Conservation (phyloP, 2,888 invertebrate species). For the Drosophila mayaguana region DNA sequence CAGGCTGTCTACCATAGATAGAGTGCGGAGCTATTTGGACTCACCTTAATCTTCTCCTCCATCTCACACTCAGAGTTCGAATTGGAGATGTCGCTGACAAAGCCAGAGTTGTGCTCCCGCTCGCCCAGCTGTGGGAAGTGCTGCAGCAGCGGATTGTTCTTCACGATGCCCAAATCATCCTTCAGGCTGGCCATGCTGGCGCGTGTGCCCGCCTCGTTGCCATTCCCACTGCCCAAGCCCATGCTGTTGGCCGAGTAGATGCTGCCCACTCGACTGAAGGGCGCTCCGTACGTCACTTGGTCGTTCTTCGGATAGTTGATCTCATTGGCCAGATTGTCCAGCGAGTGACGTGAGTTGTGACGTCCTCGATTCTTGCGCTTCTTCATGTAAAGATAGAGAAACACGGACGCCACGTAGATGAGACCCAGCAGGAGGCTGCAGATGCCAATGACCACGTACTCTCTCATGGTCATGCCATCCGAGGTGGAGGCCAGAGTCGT, state of each 20-base stretch:
- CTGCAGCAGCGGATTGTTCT: conserved; percentile 91
- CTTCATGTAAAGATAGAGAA: conserved; percentile 92
- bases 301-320: conserved; percentile 86
- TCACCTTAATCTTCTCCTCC: conserved; percentile 76
- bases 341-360: conserved; percentile 80
- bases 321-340: conserved; percentile 83
- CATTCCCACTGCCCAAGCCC: conserved; percentile 62
- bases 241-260: conserved; percentile 82
- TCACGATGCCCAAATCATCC: conserved; percentile 90
- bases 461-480: conserved; percentile 89
- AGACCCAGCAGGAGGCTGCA: conserved; percentile 94
- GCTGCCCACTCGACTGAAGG: conserved; percentile 84
- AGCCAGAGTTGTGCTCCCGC: conserved; percentile 85
- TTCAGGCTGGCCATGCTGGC: conserved; percentile 83
- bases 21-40: not conserved
- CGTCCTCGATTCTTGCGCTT: conserved; percentile 86
- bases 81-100: conserved; percentile 87
- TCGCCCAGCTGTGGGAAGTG: conserved; percentile 87
- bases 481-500: conserved; percentile 86
- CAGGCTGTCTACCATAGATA: conserved; percentile 9
- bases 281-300: conserved; percentile 84
- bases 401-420: conserved; percentile 94
- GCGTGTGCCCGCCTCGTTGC: conserved; percentile 75
- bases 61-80: conserved; percentile 89
- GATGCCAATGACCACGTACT: conserved; percentile 93